A percentile compares a stretch with the other conserved stretches of the same genome.
Evolutionary conservation across 2,113 vertebrate genomes (phyloP).

Genomic region (Monopterus albus): DNA sequence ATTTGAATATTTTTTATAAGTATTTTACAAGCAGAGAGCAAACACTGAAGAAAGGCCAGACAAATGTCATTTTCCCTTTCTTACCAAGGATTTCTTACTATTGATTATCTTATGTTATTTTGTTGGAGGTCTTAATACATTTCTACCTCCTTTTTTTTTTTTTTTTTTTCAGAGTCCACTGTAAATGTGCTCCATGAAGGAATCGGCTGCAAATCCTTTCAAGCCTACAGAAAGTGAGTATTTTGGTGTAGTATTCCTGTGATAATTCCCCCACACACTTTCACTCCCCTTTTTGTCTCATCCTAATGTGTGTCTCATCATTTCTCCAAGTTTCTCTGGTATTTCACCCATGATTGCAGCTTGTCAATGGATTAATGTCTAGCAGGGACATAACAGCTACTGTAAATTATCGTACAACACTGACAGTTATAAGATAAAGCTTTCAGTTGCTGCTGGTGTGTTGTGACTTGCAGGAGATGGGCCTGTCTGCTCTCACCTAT

Average conservation of each 20-base stretch:
- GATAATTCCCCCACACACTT: not conserved
- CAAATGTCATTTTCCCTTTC: not conserved
- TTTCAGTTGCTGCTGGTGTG: slow-evolving; percentile 35
- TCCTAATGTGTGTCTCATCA: not conserved
- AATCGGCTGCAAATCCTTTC: not conserved
- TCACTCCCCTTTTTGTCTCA: not conserved
- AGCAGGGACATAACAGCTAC: not conserved
- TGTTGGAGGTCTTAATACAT: not conserved
- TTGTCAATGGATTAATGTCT: slow-evolving; percentile 23
- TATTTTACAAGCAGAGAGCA: too few relatives aligned
- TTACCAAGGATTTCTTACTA: not conserved
- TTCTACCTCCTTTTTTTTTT: too few relatives aligned
- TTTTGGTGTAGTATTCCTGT: slow-evolving; percentile 3
- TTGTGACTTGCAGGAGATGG: slow-evolving; percentile 31
- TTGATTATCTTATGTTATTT: too few relatives aligned
- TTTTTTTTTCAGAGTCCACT: not conserved
- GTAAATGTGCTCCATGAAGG: not conserved
- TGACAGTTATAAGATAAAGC: slow-evolving; percentile 30
- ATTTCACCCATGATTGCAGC: not conserved
- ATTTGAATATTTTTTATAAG: too few relatives aligned
- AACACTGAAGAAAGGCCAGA: not conserved
- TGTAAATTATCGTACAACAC: slow-evolving; percentile 15
- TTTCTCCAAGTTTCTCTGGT: not conserved
- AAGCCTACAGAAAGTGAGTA: not conserved
- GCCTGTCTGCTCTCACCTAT: slow-evolving; percentile 33